Percentiles rank a stretch among this genome's conserved stretches.
phyloP scores from a whole-genome alignment of 2,888 invertebrate species.

The Tenthredo mesomela region DNA sequence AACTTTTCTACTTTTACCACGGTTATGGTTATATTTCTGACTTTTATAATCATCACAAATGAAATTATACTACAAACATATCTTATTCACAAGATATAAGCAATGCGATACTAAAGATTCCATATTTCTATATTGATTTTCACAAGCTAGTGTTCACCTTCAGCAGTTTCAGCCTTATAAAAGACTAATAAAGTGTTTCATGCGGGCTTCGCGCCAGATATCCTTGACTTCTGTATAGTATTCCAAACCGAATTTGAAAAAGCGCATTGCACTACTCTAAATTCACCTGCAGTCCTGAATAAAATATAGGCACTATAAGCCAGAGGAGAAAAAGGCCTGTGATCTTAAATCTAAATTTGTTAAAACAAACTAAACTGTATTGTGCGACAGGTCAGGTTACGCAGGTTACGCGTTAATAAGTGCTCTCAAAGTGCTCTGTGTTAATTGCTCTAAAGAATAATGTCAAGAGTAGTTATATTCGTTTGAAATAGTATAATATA shows the following conservation, averaged over 20 bases:
- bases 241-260: background rate
- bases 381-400: conserved; percentile 28
- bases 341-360: conserved; percentile 9
- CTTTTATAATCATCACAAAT: background rate
- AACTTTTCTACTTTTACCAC: background rate
- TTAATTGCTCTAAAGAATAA: conserved; percentile 29
- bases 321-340: background rate
- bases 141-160: background rate
- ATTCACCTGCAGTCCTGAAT: background rate
- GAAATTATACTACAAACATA: background rate
- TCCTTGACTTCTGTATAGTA: background rate
- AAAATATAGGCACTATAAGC: background rate
- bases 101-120: background rate
- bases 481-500: background rate
- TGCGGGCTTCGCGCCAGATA: background rate
- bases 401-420: conserved; percentile 32
- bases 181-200: background rate
- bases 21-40: background rate
- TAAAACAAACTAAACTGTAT: conserved; percentile 3
- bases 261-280: background rate
- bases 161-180: background rate
- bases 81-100: background rate
- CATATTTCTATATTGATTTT: background rate
- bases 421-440: background rate
- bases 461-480: conserved; percentile 14